Conservation (phyloP, 2,888 invertebrate species). For the Sepiola atlantica region DNA sequence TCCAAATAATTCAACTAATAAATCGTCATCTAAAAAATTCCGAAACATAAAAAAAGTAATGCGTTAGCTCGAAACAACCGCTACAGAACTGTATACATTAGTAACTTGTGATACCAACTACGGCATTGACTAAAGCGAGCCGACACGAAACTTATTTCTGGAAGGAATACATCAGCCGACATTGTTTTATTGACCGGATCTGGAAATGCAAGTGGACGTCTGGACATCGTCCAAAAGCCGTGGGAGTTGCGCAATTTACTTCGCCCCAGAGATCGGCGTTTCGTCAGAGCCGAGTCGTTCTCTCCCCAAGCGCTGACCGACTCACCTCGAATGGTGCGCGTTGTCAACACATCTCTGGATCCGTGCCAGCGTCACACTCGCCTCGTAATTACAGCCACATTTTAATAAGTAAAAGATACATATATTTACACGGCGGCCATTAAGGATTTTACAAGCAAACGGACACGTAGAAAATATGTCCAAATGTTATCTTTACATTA, state of each 20-base stretch:
- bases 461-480: too few relatives aligned
- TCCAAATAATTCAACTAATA: too few relatives aligned
- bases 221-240: conserved; percentile 19
- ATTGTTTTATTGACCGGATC: conserved; percentile 20
- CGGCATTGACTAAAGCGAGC: not conserved
- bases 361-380: not conserved
- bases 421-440: not conserved
- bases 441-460: not conserved
- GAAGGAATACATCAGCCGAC: not conserved
- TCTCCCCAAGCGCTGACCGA: not conserved
- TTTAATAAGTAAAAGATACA: not conserved
- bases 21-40: too few relatives aligned
- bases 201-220: not conserved
- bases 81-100: not conserved
- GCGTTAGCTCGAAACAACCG: too few relatives aligned
- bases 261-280: not conserved
- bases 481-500: too few relatives aligned
- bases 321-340: too few relatives aligned
- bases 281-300: not conserved
- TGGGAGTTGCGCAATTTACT: conserved; percentile 20
- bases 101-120: not conserved
- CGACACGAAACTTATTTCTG: not conserved
- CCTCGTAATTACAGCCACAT: not conserved
- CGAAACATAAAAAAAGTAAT: too few relatives aligned
- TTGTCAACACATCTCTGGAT: not conserved